Evolutionary conservation across 1,140 invertebrate species (phyloP), one percentile per base, ranked within the genome.

Genomic region (Drosophila persimilis): DNA sequence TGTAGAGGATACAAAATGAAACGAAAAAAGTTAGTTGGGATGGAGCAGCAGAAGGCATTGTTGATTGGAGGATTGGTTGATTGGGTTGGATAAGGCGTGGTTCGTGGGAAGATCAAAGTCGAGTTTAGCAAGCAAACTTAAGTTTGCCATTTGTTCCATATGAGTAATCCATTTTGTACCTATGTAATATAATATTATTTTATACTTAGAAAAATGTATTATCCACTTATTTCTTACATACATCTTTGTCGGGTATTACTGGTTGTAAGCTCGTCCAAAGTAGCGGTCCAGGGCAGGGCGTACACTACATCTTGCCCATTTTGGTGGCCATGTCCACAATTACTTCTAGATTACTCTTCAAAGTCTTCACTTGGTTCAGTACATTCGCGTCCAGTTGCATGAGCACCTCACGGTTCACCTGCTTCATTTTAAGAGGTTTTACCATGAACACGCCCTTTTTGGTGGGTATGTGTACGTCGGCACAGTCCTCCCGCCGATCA

Each of bases 381-480:
- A 77, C 78, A 2, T 76, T 54, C 2, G 41, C 22, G 45, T 91
- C 81, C 22, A 91, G 59, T 5, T 26, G 24, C 24, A 26, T 5
- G 24, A 26, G 24, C 24, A 26, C 24, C 5, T 26, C 24, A 4
- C 24, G 24, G 24, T 26, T 26, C 24, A 26, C 24, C 24, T 26
- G 4, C 24, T 26, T 4, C 4, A 26, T 26, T 26, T 26, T 26
- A 20, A 60, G 56, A 0, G 90, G 77, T 9, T 85, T 73, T 52
- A 90, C 48, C 1, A 65, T 85, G 6, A 91, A 62, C 1, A 90
- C 77, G 0, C 94, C 94, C 85, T 93, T 91, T 1, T 73, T 58
- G 15, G 94, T 75, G 24, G 94, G 94, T 20, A 94, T 93, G 80
- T 93, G 93, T 1, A 94, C 90, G 64, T 93, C 94, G 2, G 92